Evolutionary conservation across 2,888 invertebrate genomes (phyloP), one percentile per base, ranked within the genome.

Genomic region (Acanthosoma haemorrhoidale): DNA sequence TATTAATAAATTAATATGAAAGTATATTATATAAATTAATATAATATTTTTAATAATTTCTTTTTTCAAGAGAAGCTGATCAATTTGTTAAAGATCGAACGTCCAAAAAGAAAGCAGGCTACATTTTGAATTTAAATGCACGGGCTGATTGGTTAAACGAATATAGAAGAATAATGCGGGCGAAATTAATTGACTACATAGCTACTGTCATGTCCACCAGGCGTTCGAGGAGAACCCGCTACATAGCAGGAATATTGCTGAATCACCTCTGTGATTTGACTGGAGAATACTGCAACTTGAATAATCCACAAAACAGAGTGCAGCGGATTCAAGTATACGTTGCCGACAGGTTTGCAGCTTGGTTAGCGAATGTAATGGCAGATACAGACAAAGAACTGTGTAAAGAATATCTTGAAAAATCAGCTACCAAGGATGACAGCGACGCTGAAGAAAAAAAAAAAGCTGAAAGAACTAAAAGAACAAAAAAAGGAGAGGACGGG

Each of bases 141-240:
- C 63, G 72, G 31, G 63, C 72, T 29, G 41, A 57, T 25, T 75
- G 75, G 75, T 43, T 75, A 9, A 71, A 72, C 64, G 68, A 73
- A 41, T 74, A 73, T 41, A 70, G 72, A 9, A 64, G 70, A 18
- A 38, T 72, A 41, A 51, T 74, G 21, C 34, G 73, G 4, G 69
- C 29, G 16, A 75, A 73, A 66, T 64, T 73, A 6, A 68, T 69
- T 21, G 71, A 72, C 31, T 75, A 75, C 64, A 68, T 74, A 18
- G 71, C 72, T n/a, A 71, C 43, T 13, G 72, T 74, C 39, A 34
- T 75, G 63, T 70, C 72, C 9, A 38, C 69, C 8, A 68, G 66
- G 16, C 63, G 74, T 31, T 71, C 69, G 5, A 69, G 70, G n/a
- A 68, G 74, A 32, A 71, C 71, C n/a, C 69, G 72, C 5, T 66